Base-by-base conservation (phyloP, 2,113 vertebrate species). In the Theristicus caerulescens region DNA sequence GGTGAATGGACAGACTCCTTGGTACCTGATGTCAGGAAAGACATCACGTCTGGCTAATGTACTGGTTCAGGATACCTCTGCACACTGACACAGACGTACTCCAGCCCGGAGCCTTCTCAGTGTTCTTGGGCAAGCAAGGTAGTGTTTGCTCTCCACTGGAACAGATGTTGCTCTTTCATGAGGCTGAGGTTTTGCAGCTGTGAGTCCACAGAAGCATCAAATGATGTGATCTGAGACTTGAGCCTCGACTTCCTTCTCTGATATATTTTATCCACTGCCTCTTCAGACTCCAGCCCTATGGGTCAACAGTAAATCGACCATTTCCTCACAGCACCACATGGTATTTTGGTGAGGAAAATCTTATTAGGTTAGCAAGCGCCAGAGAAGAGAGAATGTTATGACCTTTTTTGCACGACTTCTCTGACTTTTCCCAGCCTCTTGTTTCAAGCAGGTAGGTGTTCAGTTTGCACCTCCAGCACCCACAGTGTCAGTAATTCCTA, bases 401-500 rank as follows among this genome's bases (percentile, higher is more conserved):
- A 24, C 93, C 54, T 26, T 40, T 82, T 71, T 73, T 91, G 54
- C 51, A 79, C 8, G 34, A 91, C 57, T 86, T 78, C 52, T 91
- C 82, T 94, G 74, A 86, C 78, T 94, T 96, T 38, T 91, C 86
- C 59, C 62, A 66, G 52, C n/a, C 58, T 70, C 16, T 70, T 88
- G 21, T 93, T 92, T 66, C 65, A 90, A 89, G 82, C 71, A 93
- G 83, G 36, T 54, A 69, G 73, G 52, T 89, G 88, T 72, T 97
- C 89, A 70, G n/a, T 96, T 95, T 95, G 66, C 79, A 95, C 55
- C 81, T 94, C 82, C 74, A 94, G 69, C 22, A 91, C 67, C 69
- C 58, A 34, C 74, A 87, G 89, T 57, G 83, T 84, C 90, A 95
- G 92, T 93, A 98, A 96, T 97, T 94, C 86, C 91, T 96, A 97